Conservation (phyloP, 2,113 vertebrate species). For the Zosterops hypoxanthus region DNA sequence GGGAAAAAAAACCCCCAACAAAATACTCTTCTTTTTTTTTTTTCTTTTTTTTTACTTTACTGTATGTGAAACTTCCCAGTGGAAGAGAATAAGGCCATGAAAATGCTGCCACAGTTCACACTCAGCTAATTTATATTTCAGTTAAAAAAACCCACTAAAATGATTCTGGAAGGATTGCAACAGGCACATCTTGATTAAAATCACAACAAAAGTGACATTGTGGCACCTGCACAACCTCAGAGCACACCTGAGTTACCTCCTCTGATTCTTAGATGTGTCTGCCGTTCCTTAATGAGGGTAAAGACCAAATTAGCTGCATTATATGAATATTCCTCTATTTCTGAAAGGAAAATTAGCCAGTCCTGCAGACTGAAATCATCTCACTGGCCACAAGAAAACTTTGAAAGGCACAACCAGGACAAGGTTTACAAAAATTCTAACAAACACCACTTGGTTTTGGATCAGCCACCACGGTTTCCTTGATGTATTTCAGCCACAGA, state of each 20-base stretch:
- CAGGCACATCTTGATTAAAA: neutral
- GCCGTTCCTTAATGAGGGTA: neutral
- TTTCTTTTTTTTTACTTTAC: neutral
- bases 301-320: neutral
- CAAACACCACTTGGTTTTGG: neutral
- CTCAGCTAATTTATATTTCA: neutral
- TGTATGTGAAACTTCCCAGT: neutral
- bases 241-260: neutral
- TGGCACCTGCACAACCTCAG: neutral
- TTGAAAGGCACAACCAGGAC: neutral
- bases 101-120: neutral
- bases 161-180: neutral
- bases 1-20: neutral
- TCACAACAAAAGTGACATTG: neutral
- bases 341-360: neutral
- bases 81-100: neutral
- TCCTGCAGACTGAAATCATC: neutral
- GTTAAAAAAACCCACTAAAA: neutral
- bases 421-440: too few species aligned
- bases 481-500: neutral
- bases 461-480: neutral
- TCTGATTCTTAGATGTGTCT: neutral
- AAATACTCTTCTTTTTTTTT: neutral
- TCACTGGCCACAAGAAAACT: neutral
- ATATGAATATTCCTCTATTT: neutral